phyloP scores from a whole-genome alignment of 2,113 vertebrate genomes.

The Hystrix brachyura region DNA sequence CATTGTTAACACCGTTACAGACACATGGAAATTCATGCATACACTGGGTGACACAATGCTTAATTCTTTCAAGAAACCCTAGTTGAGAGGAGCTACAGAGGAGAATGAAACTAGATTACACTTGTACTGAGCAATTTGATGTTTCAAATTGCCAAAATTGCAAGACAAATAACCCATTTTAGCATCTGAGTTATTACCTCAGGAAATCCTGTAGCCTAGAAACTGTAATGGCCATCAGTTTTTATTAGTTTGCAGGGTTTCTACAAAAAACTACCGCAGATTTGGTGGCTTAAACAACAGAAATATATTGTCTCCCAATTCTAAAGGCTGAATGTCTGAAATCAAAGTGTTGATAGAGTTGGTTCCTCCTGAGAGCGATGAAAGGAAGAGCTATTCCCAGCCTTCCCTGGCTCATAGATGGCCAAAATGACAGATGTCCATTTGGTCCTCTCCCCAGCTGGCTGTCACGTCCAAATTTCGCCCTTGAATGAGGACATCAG shows the following conservation, averaged over 20 bases:
- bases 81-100: not conserved
- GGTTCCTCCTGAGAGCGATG: not conserved
- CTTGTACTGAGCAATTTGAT: not conserved
- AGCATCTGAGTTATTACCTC: conserved; percentile 8
- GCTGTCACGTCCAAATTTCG: not conserved
- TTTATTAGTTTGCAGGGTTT: not conserved
- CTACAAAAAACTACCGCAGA: not conserved
- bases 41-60: not conserved
- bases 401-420: not conserved
- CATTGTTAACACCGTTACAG: not conserved
- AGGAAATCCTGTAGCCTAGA: conserved; percentile 15
- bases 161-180: conserved; percentile 8
- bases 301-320: not conserved
- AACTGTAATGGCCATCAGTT: not conserved
- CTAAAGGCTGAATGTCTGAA: not conserved
- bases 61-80: not conserved
- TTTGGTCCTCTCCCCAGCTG: not conserved
- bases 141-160: conserved; percentile 23
- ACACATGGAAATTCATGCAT: not conserved
- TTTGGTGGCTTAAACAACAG: not conserved
- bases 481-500: not conserved
- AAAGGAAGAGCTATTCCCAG: not conserved
- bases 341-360: not conserved
- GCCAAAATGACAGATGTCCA: not conserved
- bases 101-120: not conserved